Base-by-base conservation (phyloP, 1,140 invertebrate genomes). In the Panonychus citri region DNA sequence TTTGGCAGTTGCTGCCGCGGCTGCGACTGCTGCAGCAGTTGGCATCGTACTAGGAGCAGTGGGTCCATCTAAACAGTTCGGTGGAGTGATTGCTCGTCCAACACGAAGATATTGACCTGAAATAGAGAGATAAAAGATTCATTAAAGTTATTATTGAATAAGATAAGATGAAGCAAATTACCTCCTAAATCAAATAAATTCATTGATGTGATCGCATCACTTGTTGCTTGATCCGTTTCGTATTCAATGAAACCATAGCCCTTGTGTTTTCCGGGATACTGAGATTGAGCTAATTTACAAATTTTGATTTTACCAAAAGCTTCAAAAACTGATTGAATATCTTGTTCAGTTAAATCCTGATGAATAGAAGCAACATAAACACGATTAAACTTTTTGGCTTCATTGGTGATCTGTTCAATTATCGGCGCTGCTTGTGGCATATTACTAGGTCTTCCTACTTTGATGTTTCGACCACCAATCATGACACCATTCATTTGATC, bases 401-500 rank as follows among this genome's bases (percentile, higher is more conserved):
- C 95, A 65, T 91, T 85, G 62, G 89, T 91, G 53, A 99, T 87
- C 72, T 97, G 91, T 66, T 99, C 93, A 64, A 99, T 98, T 19
- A 99, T 93, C 12, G 89, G 87, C 67, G 96, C 91, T 3, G 93
- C 93, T 71, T 98, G 93, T 17, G 94, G 93, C 94, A 98, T 97
- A 65, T 98, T 97, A 55, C 85, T 90, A 0, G 94, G 94, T 50
- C 94, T 74, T 34, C 94, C 93, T 39, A 98, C 86, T 77, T 87
- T 87, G 65, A 86, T 83, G 71, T 84, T 86, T 66, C 93, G 74
- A 56, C 94, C 94, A 63, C 93, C 93, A 67, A 99, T 88, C 80
- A 97, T 83, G 54, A 95, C 88, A 28, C 93, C 91, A 69, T 99
- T 98, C 95, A 99, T 99, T 73, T 97, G 90, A 72, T 98, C 94